phyloP scores from a whole-genome alignment of 1,140 invertebrate species.

The Caerostris extrusa region DNA sequence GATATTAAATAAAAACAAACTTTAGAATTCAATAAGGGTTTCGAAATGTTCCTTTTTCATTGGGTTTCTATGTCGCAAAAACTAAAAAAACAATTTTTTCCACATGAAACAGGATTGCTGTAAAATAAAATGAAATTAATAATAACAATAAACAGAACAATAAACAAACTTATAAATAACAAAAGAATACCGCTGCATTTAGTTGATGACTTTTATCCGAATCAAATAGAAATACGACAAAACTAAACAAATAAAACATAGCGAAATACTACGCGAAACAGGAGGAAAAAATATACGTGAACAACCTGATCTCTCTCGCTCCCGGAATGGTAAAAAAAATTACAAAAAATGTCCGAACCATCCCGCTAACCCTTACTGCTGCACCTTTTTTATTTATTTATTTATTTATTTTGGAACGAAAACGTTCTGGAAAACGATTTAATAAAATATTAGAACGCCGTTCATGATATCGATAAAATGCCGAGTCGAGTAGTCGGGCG shows the following conservation, averaged over 20 bases:
- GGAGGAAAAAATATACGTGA: conserved; percentile 56
- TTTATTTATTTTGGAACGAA: not conserved
- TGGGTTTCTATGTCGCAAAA: not conserved
- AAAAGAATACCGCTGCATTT: conserved; percentile 58
- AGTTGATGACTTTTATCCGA: conserved; percentile 73
- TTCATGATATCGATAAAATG: conserved; percentile 67
- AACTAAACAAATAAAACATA: not conserved
- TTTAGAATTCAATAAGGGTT: conserved; percentile 55
- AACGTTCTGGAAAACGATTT: conserved; percentile 40
- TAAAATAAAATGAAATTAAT: conserved; percentile 20
- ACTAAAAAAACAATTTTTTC: not conserved
- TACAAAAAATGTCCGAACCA: not conserved
- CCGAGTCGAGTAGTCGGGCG: not conserved
- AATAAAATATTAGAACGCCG: conserved; percentile 69
- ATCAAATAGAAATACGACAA: conserved; percentile 50
- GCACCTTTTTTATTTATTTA: conserved; percentile 24
- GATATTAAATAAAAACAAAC: not conserved
- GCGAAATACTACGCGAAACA: conserved; percentile 48
- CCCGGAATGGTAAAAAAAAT: conserved; percentile 2
- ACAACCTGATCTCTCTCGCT: conserved; percentile 10
- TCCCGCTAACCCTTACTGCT: not conserved
- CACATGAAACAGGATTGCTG: conserved; percentile 26
- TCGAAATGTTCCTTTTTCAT: conserved; percentile 33
- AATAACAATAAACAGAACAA: not conserved
- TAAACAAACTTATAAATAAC: conserved; percentile 65